A percentile compares a stretch with the other conserved stretches of the same genome.
These are phyloP conservation scores for Oceanodroma leucorhoa DNA, from an alignment of 2,797 vertebrate species.

Conservation along the genomic window DNA sequence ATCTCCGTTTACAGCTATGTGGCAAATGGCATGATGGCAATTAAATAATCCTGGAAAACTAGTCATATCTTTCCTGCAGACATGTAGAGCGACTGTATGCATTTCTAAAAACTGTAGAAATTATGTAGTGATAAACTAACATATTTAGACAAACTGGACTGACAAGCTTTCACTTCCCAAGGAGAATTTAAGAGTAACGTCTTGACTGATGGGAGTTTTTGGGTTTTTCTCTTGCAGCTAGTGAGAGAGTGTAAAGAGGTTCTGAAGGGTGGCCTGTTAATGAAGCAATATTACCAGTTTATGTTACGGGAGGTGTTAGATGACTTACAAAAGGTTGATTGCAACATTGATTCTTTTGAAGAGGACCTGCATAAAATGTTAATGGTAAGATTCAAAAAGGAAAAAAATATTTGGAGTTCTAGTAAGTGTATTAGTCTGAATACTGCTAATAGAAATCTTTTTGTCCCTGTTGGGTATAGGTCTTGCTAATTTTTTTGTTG, in stretches of 20 bases:
- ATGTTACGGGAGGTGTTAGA: slow-evolving; percentile 90
- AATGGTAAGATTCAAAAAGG: slow-evolving; percentile 79
- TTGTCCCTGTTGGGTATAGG: background rate
- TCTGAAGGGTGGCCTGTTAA: slow-evolving; percentile 94
- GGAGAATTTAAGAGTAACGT: background rate
- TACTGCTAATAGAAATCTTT: background rate
- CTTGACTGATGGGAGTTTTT: background rate
- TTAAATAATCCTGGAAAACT: background rate
- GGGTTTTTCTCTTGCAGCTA: slow-evolving; percentile 80
- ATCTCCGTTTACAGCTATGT: background rate
- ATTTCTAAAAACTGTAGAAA: background rate
- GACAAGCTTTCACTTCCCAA: background rate
- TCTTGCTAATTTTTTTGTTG: background rate
- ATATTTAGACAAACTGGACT: background rate
- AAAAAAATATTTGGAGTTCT: background rate
- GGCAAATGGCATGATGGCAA: background rate
- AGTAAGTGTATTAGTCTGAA: background rate
- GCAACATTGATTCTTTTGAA: slow-evolving; percentile 95
- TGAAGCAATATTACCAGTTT: slow-evolving; percentile 99
- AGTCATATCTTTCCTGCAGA: background rate
- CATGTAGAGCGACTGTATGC: background rate
- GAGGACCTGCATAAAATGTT: slow-evolving; percentile 98
- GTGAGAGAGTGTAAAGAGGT: slow-evolving; percentile 98
- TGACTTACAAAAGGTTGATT: slow-evolving; percentile 83
- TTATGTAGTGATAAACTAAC: background rate